Conservation (phyloP, 2,888 invertebrate species). For the Ophion slaviceki region DNA sequence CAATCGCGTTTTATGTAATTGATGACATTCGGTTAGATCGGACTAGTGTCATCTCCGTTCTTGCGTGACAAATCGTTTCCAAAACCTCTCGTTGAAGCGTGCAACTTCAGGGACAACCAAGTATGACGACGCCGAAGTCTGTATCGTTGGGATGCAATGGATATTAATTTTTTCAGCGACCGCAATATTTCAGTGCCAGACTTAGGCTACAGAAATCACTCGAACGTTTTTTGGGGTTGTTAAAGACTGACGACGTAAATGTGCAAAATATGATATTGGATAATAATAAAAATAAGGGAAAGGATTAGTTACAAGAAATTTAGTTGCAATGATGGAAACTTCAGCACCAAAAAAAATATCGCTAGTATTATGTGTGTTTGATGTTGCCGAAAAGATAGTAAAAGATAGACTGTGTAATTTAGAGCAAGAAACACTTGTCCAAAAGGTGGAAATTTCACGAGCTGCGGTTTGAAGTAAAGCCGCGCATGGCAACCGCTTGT, state of each 20-base stretch:
- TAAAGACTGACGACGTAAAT: background rate
- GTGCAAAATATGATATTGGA: background rate
- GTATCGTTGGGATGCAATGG: too few relatives aligned
- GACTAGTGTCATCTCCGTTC: too few relatives aligned
- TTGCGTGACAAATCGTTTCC: too few relatives aligned
- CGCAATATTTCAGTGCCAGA: too few relatives aligned
- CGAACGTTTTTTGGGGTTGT: too few relatives aligned
- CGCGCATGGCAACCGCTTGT: conserved; percentile 59
- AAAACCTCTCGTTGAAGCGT: background rate
- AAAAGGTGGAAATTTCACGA: conserved; percentile 28
- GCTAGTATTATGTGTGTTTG: background rate
- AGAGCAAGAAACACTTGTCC: background rate
- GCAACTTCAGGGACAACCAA: background rate
- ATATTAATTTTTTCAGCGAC: too few relatives aligned
- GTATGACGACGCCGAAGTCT: background rate
- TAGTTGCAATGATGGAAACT: too few relatives aligned
- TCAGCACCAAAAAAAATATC: background rate
- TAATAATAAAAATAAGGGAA: background rate
- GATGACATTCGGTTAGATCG: too few relatives aligned
- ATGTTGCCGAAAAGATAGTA: background rate
- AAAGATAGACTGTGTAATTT: background rate
- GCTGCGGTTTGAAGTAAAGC: conserved; percentile 38
- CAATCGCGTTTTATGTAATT: too few relatives aligned
- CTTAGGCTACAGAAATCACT: too few relatives aligned
- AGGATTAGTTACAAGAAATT: too few relatives aligned